Evolutionary conservation across 2,797 vertebrate genomes (phyloP), one percentile per base, ranked within the genome.

Genomic region (Leuciscus waleckii): DNA sequence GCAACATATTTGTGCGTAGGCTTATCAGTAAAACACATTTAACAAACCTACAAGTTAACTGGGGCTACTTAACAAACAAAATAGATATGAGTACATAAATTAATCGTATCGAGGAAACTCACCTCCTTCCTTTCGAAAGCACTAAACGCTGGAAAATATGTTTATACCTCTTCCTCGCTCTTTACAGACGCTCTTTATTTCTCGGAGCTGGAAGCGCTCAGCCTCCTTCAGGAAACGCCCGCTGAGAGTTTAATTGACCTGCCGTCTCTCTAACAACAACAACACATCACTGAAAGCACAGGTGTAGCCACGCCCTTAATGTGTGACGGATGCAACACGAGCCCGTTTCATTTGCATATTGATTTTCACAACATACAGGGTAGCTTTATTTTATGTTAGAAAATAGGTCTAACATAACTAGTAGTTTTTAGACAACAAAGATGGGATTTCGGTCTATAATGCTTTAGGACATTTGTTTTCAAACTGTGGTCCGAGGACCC

Each of bases 271-370:
- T 8, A 3, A 17, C 68, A 61, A 26, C 68, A 61, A 26, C 81
- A 61, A 41, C 54, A 49, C 81, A 49, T 77, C 82, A 58, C 10
- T 41, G 82, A 43, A 43, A 23, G 74, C 13, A 74, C 84, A 85
- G 84, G 77, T 85, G 37, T n/a, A 56, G 23, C 71, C 75, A 51
- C 76, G 67, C 76, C 83, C 76, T 63, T 14, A 67, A 14, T 46
- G 23, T 1, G 56, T 49, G 82, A 35, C 23, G 4, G 29, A 13
- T 4, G 37, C 26, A 1, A 43, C 19, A 17, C 6, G 37, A 39
- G 19, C 4, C 43, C 7, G 17, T 19, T 29, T 75, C 9, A 37
- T 67, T 68, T 56, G n/a, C 29, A 37, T 26, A 54, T 23, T 46
- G 32, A n/a, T 3, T 23, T 81, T 81, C 13, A 26, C 32, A n/a